phyloP scores from a whole-genome alignment of 2,113 vertebrate species.

The Gavialis gangeticus region DNA sequence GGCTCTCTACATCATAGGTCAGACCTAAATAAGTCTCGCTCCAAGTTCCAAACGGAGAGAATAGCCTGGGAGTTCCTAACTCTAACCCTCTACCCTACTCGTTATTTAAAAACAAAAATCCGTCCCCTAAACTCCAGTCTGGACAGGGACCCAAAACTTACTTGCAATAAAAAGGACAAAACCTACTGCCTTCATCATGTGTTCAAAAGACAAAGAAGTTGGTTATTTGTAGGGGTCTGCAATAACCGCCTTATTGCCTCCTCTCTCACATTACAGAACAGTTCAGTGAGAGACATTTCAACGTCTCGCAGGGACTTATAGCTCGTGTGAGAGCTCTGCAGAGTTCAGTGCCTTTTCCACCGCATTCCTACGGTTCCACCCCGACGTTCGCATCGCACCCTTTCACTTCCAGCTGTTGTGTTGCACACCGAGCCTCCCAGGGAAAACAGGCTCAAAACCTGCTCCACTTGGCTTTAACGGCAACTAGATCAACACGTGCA shows the following conservation, averaged over 20 bases:
- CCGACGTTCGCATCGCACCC: neutral
- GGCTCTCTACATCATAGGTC: neutral
- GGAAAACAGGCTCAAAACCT: neutral
- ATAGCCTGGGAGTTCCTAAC: neutral
- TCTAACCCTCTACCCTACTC: neutral
- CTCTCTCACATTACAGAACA: neutral
- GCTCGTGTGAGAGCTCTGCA: neutral
- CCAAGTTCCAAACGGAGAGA: conserved; percentile 1
- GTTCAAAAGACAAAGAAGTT: neutral
- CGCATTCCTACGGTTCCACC: neutral
- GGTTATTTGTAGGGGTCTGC: neutral
- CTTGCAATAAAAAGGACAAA: neutral
- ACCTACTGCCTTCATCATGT: neutral
- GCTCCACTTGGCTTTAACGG: conserved; percentile 30
- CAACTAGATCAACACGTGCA: neutral
- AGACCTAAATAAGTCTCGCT: neutral
- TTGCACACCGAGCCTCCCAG: neutral
- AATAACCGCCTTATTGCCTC: neutral
- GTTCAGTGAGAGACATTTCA: neutral
- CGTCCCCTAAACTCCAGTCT: neutral
- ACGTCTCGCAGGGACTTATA: rapidly evolving
- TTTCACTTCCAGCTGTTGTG: conserved; percentile 49
- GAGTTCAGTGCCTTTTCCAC: neutral
- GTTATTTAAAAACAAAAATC: conserved; percentile 18
- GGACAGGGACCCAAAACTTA: neutral